Conservation (phyloP, 2,888 invertebrate genomes). For the Acanthosepion lycidas region DNA sequence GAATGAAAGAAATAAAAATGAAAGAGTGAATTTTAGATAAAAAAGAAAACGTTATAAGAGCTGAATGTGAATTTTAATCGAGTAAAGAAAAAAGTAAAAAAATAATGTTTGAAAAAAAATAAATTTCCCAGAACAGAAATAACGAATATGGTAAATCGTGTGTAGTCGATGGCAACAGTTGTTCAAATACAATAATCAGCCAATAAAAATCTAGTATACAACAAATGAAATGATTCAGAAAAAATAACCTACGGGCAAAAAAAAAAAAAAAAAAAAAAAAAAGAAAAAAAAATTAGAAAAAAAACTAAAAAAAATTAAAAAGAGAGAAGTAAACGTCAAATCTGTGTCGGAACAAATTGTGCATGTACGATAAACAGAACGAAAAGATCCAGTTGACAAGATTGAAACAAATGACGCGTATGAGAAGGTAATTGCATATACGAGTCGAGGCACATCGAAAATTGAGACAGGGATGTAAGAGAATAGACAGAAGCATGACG, state of each 20-base stretch:
- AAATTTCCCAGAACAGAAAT: too few species aligned
- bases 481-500: not conserved
- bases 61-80: too few species aligned
- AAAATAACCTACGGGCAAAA: not conserved
- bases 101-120: too few species aligned
- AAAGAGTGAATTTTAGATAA: too few species aligned
- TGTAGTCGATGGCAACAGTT: not conserved
- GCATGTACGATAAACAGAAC: not conserved
- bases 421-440: not conserved
- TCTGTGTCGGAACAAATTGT: constrained; percentile 4
- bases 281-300: not conserved
- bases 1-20: too few species aligned
- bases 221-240: not conserved
- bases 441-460: not conserved
- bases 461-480: not conserved
- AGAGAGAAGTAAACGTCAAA: not conserved
- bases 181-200: not conserved
- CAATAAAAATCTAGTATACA: not conserved
- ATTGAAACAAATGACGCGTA: not conserved
- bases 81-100: too few species aligned
- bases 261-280: not conserved
- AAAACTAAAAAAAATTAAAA: not conserved
- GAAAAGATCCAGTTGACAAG: not conserved
- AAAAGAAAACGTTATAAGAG: too few species aligned
- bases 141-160: too few species aligned